Evolutionary conservation across 2,797 vertebrate species (phyloP).

Genomic region (Balearica regulorum): DNA sequence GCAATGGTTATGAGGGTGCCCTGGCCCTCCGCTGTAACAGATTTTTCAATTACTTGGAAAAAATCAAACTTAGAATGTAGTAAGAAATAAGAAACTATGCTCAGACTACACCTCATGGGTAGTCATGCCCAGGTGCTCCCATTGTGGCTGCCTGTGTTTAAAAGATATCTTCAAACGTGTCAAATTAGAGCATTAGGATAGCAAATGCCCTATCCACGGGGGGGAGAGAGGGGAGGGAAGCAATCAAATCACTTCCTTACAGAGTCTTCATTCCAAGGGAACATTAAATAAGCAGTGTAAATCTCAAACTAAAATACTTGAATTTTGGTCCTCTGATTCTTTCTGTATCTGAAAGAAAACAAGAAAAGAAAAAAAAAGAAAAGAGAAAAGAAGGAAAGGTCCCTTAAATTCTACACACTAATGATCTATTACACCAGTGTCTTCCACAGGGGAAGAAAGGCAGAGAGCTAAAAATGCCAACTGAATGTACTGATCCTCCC

Average conservation of each 20-base stretch:
- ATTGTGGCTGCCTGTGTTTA: fast-evolving
- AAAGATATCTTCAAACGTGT: neutral
- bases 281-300: neutral
- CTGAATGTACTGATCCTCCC: neutral
- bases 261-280: neutral
- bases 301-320: neutral
- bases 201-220: neutral
- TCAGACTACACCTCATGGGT: neutral
- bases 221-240: neutral
- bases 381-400: neutral
- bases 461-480: neutral
- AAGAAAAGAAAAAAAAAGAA: no score
- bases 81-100: neutral
- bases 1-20: neutral
- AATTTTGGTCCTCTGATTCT: neutral
- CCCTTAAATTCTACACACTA: neutral
- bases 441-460: neutral
- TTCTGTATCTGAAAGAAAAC: neutral
- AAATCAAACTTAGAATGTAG: neutral
- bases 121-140: neutral
- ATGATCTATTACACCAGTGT: neutral
- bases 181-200: neutral
- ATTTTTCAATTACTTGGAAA: neutral
- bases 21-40: neutral
- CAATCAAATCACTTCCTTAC: neutral